Conservation (phyloP, 1,140 invertebrate species). For the Orchestia grillus region DNA sequence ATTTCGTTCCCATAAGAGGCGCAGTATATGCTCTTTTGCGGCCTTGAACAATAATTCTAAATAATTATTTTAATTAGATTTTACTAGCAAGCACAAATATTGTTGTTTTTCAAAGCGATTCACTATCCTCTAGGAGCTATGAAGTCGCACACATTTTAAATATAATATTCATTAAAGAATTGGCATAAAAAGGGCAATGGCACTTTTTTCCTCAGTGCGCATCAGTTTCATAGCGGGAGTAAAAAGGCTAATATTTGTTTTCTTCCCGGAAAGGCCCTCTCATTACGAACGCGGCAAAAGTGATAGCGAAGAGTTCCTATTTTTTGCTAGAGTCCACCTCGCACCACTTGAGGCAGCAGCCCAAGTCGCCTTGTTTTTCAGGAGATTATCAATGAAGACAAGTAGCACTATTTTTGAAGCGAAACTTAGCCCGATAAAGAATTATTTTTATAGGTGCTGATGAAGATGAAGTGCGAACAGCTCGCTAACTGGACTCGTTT, state of each 20-base stretch:
- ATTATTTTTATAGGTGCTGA: conserved; percentile 50
- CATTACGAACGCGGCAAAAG: not conserved
- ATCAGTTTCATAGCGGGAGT: not conserved
- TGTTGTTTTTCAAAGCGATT: not conserved
- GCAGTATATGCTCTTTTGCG: not conserved
- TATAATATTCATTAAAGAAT: not conserved
- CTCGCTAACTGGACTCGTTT: not conserved
- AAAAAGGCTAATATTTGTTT: not conserved
- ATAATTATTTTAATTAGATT: not conserved
- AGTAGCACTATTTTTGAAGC: conserved; percentile 48
- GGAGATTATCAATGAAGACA: conserved; percentile 52
- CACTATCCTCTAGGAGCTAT: not conserved
- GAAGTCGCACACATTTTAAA: not conserved
- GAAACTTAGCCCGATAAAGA: conserved; percentile 36
- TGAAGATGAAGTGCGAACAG: conserved; percentile 45
- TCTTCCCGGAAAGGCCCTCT: not conserved
- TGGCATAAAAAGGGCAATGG: not conserved
- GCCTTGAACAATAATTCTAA: not conserved
- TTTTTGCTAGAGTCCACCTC: not conserved
- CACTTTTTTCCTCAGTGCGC: not conserved
- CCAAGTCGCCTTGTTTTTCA: conserved; percentile 25
- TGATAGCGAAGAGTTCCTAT: not conserved
- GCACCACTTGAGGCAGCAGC: not conserved
- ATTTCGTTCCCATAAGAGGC: not conserved
- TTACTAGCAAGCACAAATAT: not conserved